These are phyloP conservation scores for Austrolebias charrua DNA, from an alignment of 2,797 vertebrate species.

Conservation along the genomic window DNA sequence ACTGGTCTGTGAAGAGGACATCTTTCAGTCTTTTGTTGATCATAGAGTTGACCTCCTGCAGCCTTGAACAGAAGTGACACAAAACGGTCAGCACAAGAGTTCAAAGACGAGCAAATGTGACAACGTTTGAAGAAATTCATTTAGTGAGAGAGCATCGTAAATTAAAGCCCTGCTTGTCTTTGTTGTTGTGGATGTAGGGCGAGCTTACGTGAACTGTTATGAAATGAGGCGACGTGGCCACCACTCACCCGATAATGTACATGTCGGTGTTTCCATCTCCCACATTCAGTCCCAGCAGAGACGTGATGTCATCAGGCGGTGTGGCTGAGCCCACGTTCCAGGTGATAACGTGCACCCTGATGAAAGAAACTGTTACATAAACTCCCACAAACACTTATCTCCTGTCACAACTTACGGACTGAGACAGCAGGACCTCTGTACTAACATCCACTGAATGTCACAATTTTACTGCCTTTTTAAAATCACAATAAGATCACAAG, in stretches of 20 bases:
- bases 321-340: slow-evolving; percentile 96
- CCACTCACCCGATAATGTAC: slow-evolving; percentile 95
- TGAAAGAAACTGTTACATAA: slow-evolving; percentile 34
- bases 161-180: slow-evolving; percentile 10
- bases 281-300: slow-evolving; percentile 89
- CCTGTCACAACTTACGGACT: slow-evolving; percentile 4
- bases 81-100: slow-evolving; percentile 41
- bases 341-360: slow-evolving; percentile 92
- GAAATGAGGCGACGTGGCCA: not conserved
- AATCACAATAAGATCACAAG: not conserved
- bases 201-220: slow-evolving; percentile 7
- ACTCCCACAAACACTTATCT: slow-evolving; percentile 20
- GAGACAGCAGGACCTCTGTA: slow-evolving; percentile 4
- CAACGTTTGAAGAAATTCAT: not conserved
- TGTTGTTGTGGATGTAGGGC: slow-evolving; percentile 3
- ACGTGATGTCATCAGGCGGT: slow-evolving; percentile 90
- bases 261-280: slow-evolving; percentile 89
- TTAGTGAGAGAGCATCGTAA: slow-evolving; percentile 8
- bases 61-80: slow-evolving; percentile 75
- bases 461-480: not conserved
- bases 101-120: not conserved
- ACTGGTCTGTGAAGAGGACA: slow-evolving; percentile 96
- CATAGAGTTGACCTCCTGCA: slow-evolving; percentile 98
- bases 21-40: slow-evolving; percentile 97
- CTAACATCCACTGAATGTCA: not conserved